Evolutionary conservation across 1,140 invertebrate species (phyloP).

Genomic region (Hycleus cichorii): DNA sequence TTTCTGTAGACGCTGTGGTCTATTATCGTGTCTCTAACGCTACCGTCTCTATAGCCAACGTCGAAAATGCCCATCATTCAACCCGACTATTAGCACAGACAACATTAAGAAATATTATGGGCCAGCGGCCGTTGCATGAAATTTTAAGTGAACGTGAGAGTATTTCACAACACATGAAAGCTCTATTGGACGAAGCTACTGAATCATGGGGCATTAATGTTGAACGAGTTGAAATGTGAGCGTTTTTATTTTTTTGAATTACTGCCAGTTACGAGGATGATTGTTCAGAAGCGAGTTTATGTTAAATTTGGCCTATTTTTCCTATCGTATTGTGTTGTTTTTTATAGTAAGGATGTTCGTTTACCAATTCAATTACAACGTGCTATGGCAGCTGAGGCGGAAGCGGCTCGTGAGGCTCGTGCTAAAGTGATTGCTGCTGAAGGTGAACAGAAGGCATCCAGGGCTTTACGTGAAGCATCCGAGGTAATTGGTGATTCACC

Average conservation of each 20-base stretch:
- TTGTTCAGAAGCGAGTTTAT: too few relatives aligned
- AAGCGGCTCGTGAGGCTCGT: slow-evolving; percentile 65
- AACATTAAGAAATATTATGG: slow-evolving; percentile 90
- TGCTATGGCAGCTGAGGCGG: slow-evolving; percentile 87
- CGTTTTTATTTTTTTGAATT: slow-evolving; percentile 21
- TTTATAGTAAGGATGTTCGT: slow-evolving; percentile 81
- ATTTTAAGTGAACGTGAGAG: slow-evolving; percentile 91
- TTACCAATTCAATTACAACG: slow-evolving; percentile 82
- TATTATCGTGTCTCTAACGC: slow-evolving; percentile 94
- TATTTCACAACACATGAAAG: slow-evolving; percentile 82
- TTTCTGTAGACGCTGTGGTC: slow-evolving; percentile 89
- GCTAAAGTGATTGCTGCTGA: slow-evolving; percentile 77
- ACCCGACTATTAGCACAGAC: slow-evolving; percentile 84
- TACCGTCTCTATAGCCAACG: slow-evolving; percentile 92
- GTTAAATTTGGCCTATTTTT: background rate
- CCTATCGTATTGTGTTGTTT: slow-evolving; percentile 2
- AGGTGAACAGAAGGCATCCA: slow-evolving; percentile 84
- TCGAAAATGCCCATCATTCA: slow-evolving; percentile 92
- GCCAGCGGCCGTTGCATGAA: slow-evolving; percentile 89
- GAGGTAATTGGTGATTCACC: slow-evolving; percentile 86
- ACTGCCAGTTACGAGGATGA: too few relatives aligned
- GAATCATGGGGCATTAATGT: slow-evolving; percentile 96
- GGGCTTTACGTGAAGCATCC: slow-evolving; percentile 83
- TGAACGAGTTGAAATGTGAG: slow-evolving; percentile 92
- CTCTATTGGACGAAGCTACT: slow-evolving; percentile 82